These are phyloP conservation scores for Lasioglossum vierecki DNA, from an alignment of 2,888 invertebrate species.

Conservation along the genomic window DNA sequence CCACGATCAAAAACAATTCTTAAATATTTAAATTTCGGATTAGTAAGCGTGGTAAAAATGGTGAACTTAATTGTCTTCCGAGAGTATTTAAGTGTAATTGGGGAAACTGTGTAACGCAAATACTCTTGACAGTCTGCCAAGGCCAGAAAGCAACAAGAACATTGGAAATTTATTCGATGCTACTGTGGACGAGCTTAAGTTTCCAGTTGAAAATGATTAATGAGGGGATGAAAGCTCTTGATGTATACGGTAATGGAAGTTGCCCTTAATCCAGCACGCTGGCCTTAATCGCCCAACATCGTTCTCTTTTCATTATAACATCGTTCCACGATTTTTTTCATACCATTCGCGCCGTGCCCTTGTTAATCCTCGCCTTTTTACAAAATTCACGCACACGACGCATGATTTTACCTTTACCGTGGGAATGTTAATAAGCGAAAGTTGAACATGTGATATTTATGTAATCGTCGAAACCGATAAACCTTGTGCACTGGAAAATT, in stretches of 20 bases:
- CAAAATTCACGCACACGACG: neutral
- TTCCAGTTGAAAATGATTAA: slow-evolving; percentile 26
- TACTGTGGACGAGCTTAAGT: slow-evolving; percentile 8
- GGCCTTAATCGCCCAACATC: slow-evolving; percentile 3
- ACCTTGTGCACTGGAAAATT: too few relatives aligned
- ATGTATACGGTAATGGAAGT: slow-evolving; percentile 20
- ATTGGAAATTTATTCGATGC: slow-evolving; percentile 14
- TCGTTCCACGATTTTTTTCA: neutral
- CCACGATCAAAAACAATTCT: neutral
- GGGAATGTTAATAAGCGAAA: neutral
- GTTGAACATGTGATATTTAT: neutral
- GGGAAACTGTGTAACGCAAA: neutral
- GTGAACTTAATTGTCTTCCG: neutral
- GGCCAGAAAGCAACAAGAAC: neutral
- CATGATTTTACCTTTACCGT: neutral
- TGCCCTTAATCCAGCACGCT: slow-evolving; percentile 11
- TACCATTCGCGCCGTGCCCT: neutral
- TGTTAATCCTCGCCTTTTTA: neutral
- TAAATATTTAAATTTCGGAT: neutral
- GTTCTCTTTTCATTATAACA: slow-evolving; percentile 5
- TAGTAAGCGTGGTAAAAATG: neutral
- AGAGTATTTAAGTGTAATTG: neutral
- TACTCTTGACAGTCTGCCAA: slow-evolving; percentile 4
- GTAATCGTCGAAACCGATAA: neutral
- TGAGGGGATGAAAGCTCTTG: slow-evolving; percentile 15